Evolutionary conservation across 2,113 vertebrate species (phyloP).

Genomic region (Phalacrocorax carbo): DNA sequence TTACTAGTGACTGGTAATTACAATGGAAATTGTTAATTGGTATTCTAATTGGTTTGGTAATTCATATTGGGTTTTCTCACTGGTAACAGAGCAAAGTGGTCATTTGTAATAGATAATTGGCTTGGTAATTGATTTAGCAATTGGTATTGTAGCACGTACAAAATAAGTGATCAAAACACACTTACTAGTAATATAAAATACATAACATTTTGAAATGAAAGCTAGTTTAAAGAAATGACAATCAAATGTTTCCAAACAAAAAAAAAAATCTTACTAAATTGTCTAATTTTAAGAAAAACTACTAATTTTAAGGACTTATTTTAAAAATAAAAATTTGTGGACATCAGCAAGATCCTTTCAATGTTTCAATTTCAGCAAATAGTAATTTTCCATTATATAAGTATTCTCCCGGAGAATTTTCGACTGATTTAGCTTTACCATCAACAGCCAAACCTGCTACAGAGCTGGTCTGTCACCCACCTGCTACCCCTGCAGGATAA

Average conservation of each 20-base stretch:
- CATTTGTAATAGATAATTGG: slow-evolving; percentile 56
- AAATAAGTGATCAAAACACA: not conserved
- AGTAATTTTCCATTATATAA: not conserved
- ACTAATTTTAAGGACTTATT: not conserved
- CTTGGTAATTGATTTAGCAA: slow-evolving; percentile 52
- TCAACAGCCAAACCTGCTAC: not conserved
- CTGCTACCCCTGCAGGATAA: not conserved
- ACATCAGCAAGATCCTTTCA: not conserved
- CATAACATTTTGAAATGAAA: not conserved
- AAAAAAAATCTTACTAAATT: too few relatives aligned
- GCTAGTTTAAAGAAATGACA: not conserved
- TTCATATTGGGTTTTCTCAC: slow-evolving; percentile 46
- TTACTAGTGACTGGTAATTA: slow-evolving; percentile 48
- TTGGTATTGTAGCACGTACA: not conserved
- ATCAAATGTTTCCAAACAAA: not conserved
- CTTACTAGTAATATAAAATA: not conserved
- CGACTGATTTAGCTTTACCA: not conserved
- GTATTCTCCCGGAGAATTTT: not conserved
- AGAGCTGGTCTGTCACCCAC: not conserved
- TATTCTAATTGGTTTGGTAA: slow-evolving; percentile 56
- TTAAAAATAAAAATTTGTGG: not conserved
- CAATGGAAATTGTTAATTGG: slow-evolving; percentile 56
- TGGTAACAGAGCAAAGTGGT: slow-evolving; percentile 20
- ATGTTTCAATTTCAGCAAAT: not conserved
- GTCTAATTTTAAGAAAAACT: not conserved